Evolutionary conservation across 2,113 vertebrate genomes (phyloP).

Genomic region (Amazona vittata): DNA sequence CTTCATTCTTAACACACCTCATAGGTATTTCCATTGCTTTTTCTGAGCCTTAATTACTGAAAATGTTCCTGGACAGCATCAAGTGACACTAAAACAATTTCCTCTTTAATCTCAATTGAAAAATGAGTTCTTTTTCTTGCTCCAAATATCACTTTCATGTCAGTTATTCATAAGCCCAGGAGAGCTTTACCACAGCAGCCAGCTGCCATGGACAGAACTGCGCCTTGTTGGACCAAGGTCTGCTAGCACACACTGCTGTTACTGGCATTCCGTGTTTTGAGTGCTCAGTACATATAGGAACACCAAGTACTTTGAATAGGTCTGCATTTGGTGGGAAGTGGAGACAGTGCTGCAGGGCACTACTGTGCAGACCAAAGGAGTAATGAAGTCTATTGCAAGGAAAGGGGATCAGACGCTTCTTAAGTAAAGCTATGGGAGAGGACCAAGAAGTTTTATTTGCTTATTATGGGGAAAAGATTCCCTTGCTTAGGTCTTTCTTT

Average conservation of each 20-base stretch:
- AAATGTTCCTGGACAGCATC: slow-evolving; percentile 50
- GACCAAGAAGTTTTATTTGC: neutral
- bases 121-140: slow-evolving; percentile 39
- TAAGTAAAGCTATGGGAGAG: neutral
- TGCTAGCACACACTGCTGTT: neutral
- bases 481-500: neutral
- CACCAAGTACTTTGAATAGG: neutral
- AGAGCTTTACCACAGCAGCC: neutral
- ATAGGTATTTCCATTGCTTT: slow-evolving; percentile 43
- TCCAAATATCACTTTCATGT: slow-evolving; percentile 42
- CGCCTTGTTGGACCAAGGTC: neutral
- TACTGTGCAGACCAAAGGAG: neutral
- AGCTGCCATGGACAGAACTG: neutral
- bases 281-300: neutral
- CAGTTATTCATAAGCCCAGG: neutral
- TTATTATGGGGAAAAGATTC: neutral
- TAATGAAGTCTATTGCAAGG: neutral
- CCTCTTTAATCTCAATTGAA: slow-evolving; percentile 38
- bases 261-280: neutral
- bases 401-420: neutral
- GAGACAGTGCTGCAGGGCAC: neutral
- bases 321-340: neutral
- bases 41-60: slow-evolving; percentile 9
- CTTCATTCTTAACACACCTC: slow-evolving; percentile 41
- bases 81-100: slow-evolving; percentile 50